These are phyloP conservation scores for Anthrax anthrax DNA, from an alignment of 2,888 invertebrate species.

Conservation along the genomic window DNA sequence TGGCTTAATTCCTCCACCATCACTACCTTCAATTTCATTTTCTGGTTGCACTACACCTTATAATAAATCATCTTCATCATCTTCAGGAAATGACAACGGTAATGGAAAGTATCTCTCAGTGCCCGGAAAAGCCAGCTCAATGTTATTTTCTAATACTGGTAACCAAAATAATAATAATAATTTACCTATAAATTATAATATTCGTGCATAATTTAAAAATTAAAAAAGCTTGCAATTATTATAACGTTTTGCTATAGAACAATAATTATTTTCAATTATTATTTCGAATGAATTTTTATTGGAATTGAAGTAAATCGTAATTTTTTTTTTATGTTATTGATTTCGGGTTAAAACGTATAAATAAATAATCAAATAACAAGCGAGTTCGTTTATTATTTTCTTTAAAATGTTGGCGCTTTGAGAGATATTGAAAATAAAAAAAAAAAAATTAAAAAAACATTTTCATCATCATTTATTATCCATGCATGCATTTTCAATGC, in stretches of 20 bases:
- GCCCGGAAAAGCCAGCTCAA: conserved; percentile 28
- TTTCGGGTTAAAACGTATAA: too few relatives aligned
- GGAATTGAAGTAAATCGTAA: too few relatives aligned
- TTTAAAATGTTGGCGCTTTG: conserved; percentile 4
- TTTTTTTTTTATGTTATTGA: too few relatives aligned
- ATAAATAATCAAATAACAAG: too few relatives aligned
- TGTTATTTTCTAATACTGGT: conserved; percentile 16
- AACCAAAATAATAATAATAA: not conserved
- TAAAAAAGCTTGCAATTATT: not conserved
- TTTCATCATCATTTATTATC: not conserved
- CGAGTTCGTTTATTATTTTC: too few relatives aligned
- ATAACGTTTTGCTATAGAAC: not conserved
- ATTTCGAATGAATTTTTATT: too few relatives aligned
- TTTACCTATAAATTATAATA: not conserved
- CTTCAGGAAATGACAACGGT: conserved; percentile 23
- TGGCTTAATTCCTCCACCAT: conserved; percentile 14
- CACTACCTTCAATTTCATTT: conserved; percentile 22
- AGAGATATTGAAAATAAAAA: conserved; percentile 7
- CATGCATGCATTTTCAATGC: not conserved
- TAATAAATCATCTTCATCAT: conserved; percentile 15
- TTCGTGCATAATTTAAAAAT: not conserved
- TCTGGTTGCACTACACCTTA: conserved; percentile 14
- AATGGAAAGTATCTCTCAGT: conserved; percentile 32
- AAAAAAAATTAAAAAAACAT: too few relatives aligned
- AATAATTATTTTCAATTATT: too few relatives aligned